Base-by-base conservation (phyloP, 2,797 vertebrate genomes). In the Microchirus variegatus region DNA sequence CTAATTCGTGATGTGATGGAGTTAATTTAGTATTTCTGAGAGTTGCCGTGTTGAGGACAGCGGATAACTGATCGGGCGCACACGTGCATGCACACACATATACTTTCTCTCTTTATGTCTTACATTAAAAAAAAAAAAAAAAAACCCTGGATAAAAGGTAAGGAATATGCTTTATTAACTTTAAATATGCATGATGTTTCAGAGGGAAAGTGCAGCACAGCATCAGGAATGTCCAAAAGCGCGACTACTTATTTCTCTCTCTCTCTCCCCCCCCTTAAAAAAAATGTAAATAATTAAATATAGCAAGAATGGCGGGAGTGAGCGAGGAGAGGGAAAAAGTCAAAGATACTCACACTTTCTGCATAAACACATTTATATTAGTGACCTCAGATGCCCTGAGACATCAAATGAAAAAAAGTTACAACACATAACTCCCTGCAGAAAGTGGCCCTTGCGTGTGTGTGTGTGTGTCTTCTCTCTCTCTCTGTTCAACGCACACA, bases 181-280 rank as follows among this genome's bases (percentile, higher is more conserved):
- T 93, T 90, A 94, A 92, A 92, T 91, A 93, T 94, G 91, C 87
- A 93, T 93, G 90, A 91, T 86, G 87, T 92, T 93, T 92, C 90
- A 87, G 88, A 91, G 81, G 81, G 83, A 90, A 87, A 93, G 91
- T 91, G 89, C 88, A 80, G 90, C 86, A 76, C 70, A 78, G 80
- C 84, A 87, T 92, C 78, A 82, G 77, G 82, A 90, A 90, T 88
- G 84, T 90, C 89, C 90, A 89, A 91, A 92, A 91, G 87, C 91
- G 88, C 86, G 78, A 86, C 90, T 90, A 90, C 85, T 91, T 91
- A 89, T 90, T 89, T 88, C 87, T 86, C 82, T 74, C 38, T 59
- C 53, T 74, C 65, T 75, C 62, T 18, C 15, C 53, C 41, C 11
- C 63, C 65, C n/a, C n/a, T n/a, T n/a, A n/a, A n/a, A n/a, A 81